Conservation (phyloP, 2,113 vertebrate genomes). For the Eudyptes chrysolophus region DNA sequence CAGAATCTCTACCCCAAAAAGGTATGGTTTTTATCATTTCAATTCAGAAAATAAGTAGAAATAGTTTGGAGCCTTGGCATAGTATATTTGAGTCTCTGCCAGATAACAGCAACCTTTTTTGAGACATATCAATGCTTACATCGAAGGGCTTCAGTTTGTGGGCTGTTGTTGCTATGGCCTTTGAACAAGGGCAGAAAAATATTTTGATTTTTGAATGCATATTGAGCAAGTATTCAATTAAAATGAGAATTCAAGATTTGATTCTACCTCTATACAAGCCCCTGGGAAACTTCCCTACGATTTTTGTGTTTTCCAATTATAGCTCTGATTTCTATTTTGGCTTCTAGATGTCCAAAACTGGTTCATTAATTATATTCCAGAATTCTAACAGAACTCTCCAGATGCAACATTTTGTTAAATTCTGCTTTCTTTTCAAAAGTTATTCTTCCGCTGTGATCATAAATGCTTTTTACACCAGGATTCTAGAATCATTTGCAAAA, state of each 20-base stretch:
- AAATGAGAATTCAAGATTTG: background rate
- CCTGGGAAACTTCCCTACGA: background rate
- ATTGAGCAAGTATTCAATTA: background rate
- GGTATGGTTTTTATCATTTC: background rate
- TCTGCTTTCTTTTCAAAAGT: conserved; percentile 16
- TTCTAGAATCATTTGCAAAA: conserved; percentile 36
- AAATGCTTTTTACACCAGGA: background rate
- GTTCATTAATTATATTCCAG: background rate
- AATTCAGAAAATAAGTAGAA: background rate
- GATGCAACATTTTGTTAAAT: background rate
- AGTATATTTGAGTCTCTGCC: background rate
- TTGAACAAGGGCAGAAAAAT: background rate
- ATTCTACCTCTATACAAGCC: background rate
- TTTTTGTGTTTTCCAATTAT: background rate
- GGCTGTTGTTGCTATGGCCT: background rate
- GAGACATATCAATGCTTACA: background rate
- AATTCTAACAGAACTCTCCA: background rate
- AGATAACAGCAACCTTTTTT: background rate
- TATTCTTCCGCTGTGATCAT: background rate
- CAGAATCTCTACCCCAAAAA: background rate
- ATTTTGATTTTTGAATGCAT: background rate
- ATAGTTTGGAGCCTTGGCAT: background rate
- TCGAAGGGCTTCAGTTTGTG: background rate
- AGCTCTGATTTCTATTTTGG: background rate
- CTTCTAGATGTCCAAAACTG: background rate